A percentile compares a stretch with the other conserved stretches of the same genome.
Evolutionary conservation across 2,113 vertebrate genomes (phyloP).

Genomic region (Beaufortia kweichowensis): DNA sequence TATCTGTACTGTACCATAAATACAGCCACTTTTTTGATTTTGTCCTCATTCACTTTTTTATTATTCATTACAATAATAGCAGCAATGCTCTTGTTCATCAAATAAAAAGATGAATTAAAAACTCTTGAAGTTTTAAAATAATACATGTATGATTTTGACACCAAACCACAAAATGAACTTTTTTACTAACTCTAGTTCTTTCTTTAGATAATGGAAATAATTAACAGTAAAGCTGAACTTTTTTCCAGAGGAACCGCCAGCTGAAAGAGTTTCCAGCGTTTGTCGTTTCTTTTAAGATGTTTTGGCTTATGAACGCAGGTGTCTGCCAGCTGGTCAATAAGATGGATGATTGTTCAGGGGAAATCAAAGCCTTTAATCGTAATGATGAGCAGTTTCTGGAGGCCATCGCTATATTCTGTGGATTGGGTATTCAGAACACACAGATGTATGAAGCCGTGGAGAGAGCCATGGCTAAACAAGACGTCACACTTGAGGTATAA

Average conservation of each 20-base stretch:
- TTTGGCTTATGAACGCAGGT: conserved; percentile 67
- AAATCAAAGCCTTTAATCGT: conserved; percentile 90
- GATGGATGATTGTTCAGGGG: conserved; percentile 84
- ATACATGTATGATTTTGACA: too few species aligned
- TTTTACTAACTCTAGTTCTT: too few species aligned
- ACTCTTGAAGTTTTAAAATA: too few species aligned
- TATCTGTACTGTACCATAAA: too few species aligned
- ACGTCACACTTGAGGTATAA: conserved; percentile 90
- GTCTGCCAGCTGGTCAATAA: conserved; percentile 98
- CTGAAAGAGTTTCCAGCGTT: too few species aligned
- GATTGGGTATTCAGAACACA: conserved; percentile 96
- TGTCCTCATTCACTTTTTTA: too few species aligned
- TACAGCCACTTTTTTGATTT: too few species aligned
- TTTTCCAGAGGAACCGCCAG: too few species aligned
- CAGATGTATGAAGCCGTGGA: conserved; percentile 98
- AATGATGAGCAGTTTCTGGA: conserved; percentile 98
- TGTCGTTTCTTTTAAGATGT: not conserved
- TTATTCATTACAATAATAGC: not conserved
- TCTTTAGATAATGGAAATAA: not conserved
- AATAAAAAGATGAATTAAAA: too few species aligned
- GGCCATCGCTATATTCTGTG: conserved; percentile 96
- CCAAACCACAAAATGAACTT: not conserved
- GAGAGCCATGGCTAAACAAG: conserved; percentile 95
- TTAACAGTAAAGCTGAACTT: too few species aligned
- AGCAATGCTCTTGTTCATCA: too few species aligned